These are phyloP conservation scores for Gracilinanus agilis DNA, from an alignment of 2,113 vertebrate genomes.

Conservation along the genomic window DNA sequence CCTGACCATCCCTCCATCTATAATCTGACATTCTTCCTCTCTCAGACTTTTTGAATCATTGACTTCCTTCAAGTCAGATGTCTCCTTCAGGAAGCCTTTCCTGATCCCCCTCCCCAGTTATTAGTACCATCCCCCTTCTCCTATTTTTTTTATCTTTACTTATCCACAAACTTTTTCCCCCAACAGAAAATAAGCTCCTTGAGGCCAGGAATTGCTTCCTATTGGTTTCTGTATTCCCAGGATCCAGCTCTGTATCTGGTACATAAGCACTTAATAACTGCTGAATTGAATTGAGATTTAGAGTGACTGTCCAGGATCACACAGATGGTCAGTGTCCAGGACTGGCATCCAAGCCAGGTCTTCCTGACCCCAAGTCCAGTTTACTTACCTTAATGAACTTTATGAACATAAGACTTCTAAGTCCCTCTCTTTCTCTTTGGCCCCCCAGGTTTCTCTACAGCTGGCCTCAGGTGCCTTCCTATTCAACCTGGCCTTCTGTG, in stretches of 20 bases:
- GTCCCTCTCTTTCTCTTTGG: not conserved
- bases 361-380: not conserved
- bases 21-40: not conserved
- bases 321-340: not conserved
- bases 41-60: not conserved
- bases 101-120: not conserved
- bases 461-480: slow-evolving; percentile 93
- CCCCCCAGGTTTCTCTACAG: slow-evolving; percentile 91
- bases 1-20: not conserved
- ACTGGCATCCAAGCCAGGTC: not conserved
- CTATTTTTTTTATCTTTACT: not conserved
- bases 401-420: not conserved
- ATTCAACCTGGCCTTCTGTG: slow-evolving; percentile 89
- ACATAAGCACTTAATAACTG: not conserved
- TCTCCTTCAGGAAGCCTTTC: not conserved
- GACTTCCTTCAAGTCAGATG: not conserved
- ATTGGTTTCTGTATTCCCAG: not conserved
- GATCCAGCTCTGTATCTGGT: not conserved
- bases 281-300: not conserved
- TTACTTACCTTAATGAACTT: not conserved
- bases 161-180: not conserved
- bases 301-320: not conserved
- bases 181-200: not conserved
- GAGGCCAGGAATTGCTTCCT: not conserved
- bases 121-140: not conserved